Base-by-base conservation (phyloP, 1,140 invertebrate genomes). In the Heliconius eleuchia region DNA sequence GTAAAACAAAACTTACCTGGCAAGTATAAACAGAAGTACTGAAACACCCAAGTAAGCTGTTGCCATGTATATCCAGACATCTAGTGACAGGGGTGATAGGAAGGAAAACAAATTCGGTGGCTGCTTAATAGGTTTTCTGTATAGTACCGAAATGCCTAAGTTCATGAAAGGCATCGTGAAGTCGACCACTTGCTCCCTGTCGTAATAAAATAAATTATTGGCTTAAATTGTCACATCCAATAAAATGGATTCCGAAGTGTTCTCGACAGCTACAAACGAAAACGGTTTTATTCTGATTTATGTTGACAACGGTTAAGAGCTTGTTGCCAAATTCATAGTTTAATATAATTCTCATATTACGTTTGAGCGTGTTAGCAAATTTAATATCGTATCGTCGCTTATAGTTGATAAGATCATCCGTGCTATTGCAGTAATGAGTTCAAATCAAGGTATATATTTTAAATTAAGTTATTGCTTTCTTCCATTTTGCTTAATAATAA, bases 121-220 rank as follows among this genome's bases (percentile, higher is more conserved):
- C 90, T 99, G 98, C 87, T 98, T 98, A 77, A 97, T 97, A 1
- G 98, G 98, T 87, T 98, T 98, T 75, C 98, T 96, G 93, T 98
- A 98, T n/a, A 99, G 94, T 89, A 99, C 99, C 37, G 98, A 98
- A 76, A 99, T 98, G 16, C 97, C 98, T 75, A 99, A 95, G 94
- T 99, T 98, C 98, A 99, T 99, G 90, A 99, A 99, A 1, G 98
- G 98, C 96, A 98, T 98, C 11, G 98, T 99, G 90, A 99, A 99
- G 92, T 99, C 98, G 3, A 99, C 98, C 5, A 97, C 98, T 94
- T 98, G 96, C 79, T 95, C 94, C 85, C 94, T 95, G 90, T 84
- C 76, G 60, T 71, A 82, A 74, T 83, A 83, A 50, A 85, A 81
- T 46, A 75, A 37, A 71, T 37, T 74, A 76, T 78, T 66, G 60